Conservation (phyloP, 2,113 vertebrate species). For the Ptilorrhoa leucosticta region DNA sequence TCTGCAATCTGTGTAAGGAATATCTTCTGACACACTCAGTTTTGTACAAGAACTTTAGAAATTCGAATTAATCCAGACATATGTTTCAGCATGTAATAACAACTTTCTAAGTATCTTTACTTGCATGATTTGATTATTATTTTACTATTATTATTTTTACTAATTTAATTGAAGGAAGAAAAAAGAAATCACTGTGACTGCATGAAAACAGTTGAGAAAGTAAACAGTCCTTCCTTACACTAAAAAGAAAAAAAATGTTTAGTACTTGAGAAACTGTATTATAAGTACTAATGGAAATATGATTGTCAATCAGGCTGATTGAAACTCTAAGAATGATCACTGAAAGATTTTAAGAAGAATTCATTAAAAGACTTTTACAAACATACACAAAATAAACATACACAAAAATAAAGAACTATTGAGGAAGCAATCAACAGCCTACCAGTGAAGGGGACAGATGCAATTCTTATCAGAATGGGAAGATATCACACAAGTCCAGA, state of each 20-base stretch:
- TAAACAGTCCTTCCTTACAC: neutral
- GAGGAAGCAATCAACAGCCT: neutral
- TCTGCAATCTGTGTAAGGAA: neutral
- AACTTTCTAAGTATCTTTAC: neutral
- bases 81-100: neutral
- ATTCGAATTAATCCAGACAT: neutral
- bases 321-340: neutral
- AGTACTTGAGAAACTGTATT: neutral
- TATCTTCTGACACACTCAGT: neutral
- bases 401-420: neutral
- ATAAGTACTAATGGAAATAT: neutral
- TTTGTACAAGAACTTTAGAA: neutral
- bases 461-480: neutral
- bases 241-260: neutral
- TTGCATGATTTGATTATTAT: neutral
- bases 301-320: neutral
- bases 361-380: neutral
- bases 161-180: neutral
- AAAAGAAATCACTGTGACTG: neutral
- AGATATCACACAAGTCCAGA: fast-evolving
- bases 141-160: neutral
- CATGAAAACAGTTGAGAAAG: neutral
- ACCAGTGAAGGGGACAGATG: neutral
- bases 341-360: neutral
- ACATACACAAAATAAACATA: neutral